These are phyloP conservation scores for Pollenia labialis DNA, from an alignment of 2,888 invertebrate species.

Conservation along the genomic window DNA sequence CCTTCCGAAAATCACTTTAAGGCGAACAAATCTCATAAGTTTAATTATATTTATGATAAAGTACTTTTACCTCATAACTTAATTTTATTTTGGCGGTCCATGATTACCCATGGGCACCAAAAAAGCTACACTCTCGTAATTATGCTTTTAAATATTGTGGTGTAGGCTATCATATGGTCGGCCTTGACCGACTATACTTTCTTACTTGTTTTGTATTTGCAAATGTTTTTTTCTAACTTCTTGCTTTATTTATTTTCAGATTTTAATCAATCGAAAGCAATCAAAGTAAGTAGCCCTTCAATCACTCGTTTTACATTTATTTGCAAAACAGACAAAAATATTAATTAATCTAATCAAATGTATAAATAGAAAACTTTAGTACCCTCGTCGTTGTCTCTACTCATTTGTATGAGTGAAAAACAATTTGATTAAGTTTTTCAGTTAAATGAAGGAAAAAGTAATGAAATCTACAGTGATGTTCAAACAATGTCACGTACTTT, in stretches of 20 bases:
- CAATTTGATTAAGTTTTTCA: not conserved
- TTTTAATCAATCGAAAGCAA: conserved; percentile 3
- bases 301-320: not conserved
- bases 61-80: no score
- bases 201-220: not conserved
- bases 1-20: no score
- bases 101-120: no score
- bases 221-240: not conserved
- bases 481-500: conserved; percentile 61
- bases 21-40: no score
- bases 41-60: no score
- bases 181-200: no score
- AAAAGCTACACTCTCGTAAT: no score
- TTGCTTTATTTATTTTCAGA: not conserved
- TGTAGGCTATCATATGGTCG: no score
- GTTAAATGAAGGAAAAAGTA: conserved; percentile 25
- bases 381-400: not conserved
- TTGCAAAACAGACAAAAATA: not conserved
- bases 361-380: conserved; percentile 18
- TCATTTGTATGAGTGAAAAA: not conserved
- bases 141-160: no score
- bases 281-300: conserved; percentile 44
- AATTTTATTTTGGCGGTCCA: no score
- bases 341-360: conserved; percentile 64
- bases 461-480: not conserved